Conservation (phyloP, 2,888 invertebrate genomes). For the Antitype chi region DNA sequence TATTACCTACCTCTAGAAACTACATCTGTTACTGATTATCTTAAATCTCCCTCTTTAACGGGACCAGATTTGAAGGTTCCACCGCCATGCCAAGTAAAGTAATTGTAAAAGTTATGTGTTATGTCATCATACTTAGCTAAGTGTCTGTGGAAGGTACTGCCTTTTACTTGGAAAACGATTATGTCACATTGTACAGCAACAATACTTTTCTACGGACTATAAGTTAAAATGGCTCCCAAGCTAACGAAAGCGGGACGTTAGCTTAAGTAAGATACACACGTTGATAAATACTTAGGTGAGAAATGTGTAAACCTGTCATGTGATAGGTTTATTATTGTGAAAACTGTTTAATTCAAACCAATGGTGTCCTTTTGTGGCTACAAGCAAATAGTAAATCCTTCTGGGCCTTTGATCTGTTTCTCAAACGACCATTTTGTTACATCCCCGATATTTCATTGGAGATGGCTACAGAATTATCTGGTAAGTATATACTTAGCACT, state of each 20-base stretch:
- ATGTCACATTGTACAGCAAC: conserved; percentile 18
- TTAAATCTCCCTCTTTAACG: conserved; percentile 8
- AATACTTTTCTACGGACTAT: conserved; percentile 2
- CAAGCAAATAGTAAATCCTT: not conserved
- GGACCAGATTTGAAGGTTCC: conserved; percentile 27
- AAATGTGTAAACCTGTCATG: not conserved
- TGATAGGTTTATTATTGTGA: conserved; percentile 9
- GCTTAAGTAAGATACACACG: not conserved
- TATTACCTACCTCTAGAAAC: not conserved
- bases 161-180: conserved; percentile 23
- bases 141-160: conserved; percentile 11
- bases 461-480: not conserved
- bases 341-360: conserved; percentile 5
- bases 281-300: not conserved
- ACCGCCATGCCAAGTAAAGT: conserved; percentile 13
- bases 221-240: not conserved
- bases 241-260: not conserved
- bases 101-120: conserved; percentile 30
- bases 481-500: not conserved
- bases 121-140: conserved; percentile 25
- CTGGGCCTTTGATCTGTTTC: not conserved
- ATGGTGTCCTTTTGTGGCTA: not conserved
- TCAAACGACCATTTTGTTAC: not conserved
- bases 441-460: not conserved
- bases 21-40: not conserved